These are phyloP conservation scores for Dendrocincla fuliginosa DNA, from an alignment of 2,797 vertebrate species.

Conservation along the genomic window DNA sequence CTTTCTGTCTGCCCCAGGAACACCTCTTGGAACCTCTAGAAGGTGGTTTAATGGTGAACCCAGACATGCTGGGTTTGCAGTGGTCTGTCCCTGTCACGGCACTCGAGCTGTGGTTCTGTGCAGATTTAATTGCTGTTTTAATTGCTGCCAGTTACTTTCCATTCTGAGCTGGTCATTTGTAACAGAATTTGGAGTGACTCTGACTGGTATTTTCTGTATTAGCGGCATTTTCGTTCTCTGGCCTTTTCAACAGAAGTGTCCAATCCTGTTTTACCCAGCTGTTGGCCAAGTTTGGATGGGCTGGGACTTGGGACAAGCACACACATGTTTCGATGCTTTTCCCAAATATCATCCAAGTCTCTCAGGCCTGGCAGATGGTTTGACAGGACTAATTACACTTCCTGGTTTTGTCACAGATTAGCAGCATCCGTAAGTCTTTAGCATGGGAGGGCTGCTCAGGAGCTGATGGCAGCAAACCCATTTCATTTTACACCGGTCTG, in stretches of 20 bases:
- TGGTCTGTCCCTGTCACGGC: not conserved
- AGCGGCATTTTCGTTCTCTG: not conserved
- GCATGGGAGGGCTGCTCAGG: not conserved
- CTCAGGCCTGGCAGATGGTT: constrained; percentile 49
- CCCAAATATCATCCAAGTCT: constrained; percentile 55
- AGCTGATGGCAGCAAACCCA: not conserved
- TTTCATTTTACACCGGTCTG: not conserved
- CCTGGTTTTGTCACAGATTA: constrained; percentile 41
- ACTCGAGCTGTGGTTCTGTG: not conserved
- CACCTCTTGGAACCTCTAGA: not conserved
- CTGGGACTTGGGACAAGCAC: not conserved
- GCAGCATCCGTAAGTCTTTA: not conserved
- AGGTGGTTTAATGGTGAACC: constrained; percentile 1
- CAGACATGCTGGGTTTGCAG: not conserved
- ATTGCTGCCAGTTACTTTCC: constrained; percentile 8
- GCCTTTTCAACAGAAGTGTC: not conserved
- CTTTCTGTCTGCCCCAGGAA: not conserved
- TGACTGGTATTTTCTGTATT: not conserved
- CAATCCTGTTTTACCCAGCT: not conserved
- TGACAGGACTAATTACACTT: constrained; percentile 32
- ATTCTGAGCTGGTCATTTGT: not conserved
- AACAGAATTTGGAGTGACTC: not conserved
- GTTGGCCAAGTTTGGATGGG: not conserved
- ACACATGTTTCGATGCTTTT: constrained; percentile 32
- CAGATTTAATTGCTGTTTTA: constrained; percentile 39